Evolutionary conservation across 2,888 invertebrate species (phyloP).

Genomic region (Halictus quadricinctus): DNA sequence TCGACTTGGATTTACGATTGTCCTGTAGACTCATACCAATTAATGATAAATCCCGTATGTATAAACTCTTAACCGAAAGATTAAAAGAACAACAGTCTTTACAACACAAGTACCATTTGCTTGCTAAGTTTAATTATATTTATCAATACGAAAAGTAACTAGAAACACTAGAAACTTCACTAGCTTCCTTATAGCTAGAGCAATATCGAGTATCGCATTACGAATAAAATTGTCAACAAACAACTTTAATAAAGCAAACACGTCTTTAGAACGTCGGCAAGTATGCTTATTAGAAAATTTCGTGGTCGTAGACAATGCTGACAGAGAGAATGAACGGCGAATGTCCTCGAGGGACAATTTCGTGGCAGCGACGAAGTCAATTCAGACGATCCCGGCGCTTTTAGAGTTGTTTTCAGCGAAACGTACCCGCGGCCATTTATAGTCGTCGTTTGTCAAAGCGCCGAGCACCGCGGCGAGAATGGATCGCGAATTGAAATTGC

Average conservation of each 20-base stretch:
- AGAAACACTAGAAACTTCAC: too few relatives aligned
- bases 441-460: not conserved
- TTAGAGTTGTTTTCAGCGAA: not conserved
- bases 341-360: not conserved
- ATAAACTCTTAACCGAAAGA: too few relatives aligned
- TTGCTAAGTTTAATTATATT: too few relatives aligned
- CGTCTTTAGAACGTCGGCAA: not conserved
- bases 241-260: not conserved
- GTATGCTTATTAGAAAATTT: not conserved
- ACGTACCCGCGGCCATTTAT: not conserved
- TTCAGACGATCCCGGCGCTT: not conserved
- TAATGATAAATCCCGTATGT: too few relatives aligned
- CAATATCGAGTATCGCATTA: not conserved
- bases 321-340: not conserved
- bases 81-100: too few relatives aligned
- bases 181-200: not conserved
- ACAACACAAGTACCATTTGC: too few relatives aligned
- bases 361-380: not conserved
- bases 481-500: slow-evolving; percentile 23
- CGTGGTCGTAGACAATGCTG: not conserved
- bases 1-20: too few relatives aligned
- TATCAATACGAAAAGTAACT: too few relatives aligned
- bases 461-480: not conserved
- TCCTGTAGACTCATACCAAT: too few relatives aligned
- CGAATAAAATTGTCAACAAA: not conserved